A percentile compares a stretch with the other conserved stretches of the same genome.
phyloP scores from a whole-genome alignment of 2,113 vertebrate species.

The Tragelaphus strepsiceros region DNA sequence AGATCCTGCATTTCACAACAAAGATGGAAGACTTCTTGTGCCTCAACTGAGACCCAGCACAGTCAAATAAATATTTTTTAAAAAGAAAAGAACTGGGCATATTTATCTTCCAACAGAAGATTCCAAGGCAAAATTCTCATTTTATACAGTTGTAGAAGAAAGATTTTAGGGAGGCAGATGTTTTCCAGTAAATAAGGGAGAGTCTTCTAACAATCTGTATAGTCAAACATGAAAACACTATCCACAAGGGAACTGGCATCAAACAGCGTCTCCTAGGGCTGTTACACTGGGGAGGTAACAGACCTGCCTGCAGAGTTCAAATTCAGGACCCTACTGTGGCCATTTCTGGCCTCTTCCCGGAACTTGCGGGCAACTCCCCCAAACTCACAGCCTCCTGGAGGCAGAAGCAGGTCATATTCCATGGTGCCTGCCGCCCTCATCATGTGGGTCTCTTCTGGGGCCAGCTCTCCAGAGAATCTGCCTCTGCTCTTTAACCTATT shows the following conservation, averaged over 20 bases:
- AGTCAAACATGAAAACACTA: background rate
- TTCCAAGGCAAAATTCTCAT: background rate
- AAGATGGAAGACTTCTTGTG: background rate
- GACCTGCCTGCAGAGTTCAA: background rate
- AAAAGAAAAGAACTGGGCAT: background rate
- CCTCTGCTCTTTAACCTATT: background rate
- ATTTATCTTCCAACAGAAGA: background rate
- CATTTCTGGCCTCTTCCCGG: background rate
- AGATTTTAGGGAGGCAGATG: background rate
- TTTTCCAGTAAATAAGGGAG: background rate
- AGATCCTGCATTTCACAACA: background rate
- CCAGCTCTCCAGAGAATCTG: background rate
- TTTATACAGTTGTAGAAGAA: background rate
- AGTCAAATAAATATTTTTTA: background rate
- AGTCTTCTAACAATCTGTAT: background rate
- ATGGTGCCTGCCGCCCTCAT: too few species aligned
- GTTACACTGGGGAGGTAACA: background rate
- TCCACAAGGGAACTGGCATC: background rate
- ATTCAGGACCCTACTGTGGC: too few species aligned
- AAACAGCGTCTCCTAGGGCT: background rate
- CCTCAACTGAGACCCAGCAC: background rate
- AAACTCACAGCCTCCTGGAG: background rate
- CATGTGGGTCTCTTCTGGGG: background rate
- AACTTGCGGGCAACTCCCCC: background rate
- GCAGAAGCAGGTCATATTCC: background rate